A percentile compares a stretch with the other conserved stretches of the same genome.
phyloP scores from a whole-genome alignment of 2,797 vertebrate genomes.

The Falco biarmicus region DNA sequence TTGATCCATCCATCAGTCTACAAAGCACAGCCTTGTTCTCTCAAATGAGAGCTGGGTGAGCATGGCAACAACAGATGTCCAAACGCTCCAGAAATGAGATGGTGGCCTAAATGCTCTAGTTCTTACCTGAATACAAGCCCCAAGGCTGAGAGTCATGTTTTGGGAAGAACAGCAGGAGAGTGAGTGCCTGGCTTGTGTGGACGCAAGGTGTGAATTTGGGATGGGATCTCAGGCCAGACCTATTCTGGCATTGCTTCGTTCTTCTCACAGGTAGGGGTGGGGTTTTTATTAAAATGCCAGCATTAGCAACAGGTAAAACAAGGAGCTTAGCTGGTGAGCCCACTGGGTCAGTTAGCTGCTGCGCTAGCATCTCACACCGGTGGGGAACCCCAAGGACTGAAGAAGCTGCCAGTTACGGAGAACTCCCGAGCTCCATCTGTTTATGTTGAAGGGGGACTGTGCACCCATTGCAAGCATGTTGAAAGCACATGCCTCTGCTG shows the following conservation, averaged over 20 bases:
- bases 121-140: not conserved
- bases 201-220: not conserved
- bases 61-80: not conserved
- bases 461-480: not conserved
- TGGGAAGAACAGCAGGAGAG: not conserved
- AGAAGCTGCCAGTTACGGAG: not conserved
- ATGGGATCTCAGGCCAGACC: not conserved
- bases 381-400: not conserved
- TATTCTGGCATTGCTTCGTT: not conserved
- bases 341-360: accelerated
- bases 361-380: not conserved
- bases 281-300: not conserved
- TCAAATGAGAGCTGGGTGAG: not conserved
- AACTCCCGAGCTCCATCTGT: not conserved
- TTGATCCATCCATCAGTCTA: not conserved
- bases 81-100: not conserved
- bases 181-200: not conserved
- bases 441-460: not conserved
- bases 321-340: not conserved
- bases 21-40: not conserved
- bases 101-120: not conserved
- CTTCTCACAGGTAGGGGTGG: not conserved
- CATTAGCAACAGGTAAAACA: not conserved
- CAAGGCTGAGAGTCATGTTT: not conserved
- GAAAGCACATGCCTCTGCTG: not conserved